Percentiles rank a stretch among this genome's conserved stretches.
These are phyloP conservation scores for Wiebesia pumilae DNA, from an alignment of 1,140 invertebrate species.

Conservation along the genomic window DNA sequence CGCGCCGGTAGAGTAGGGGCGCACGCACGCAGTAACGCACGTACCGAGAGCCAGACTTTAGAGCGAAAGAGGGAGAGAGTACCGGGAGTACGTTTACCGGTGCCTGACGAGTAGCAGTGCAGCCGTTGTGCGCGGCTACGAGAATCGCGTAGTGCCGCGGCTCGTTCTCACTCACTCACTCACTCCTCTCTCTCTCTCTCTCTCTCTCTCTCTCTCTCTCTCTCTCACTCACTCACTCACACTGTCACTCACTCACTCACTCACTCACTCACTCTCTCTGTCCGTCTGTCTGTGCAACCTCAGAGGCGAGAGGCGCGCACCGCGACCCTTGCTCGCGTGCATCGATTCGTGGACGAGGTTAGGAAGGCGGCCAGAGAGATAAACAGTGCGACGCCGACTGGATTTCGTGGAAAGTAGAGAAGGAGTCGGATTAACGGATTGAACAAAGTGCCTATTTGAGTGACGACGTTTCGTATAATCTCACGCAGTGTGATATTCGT, in stretches of 20 bases:
- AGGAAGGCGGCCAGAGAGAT: not conserved
- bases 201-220: too few species aligned
- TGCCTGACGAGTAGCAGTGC: too few species aligned
- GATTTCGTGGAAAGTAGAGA: not conserved
- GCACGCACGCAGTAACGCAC: not conserved
- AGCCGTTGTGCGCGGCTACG: too few species aligned
- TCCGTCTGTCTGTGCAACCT: too few species aligned
- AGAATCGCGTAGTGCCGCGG: too few species aligned
- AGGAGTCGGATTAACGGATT: too few species aligned
- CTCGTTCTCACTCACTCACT: too few species aligned
- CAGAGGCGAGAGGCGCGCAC: not conserved
- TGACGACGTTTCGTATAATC: not conserved
- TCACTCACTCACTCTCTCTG: too few species aligned
- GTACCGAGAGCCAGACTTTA: not conserved
- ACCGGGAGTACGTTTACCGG: not conserved
- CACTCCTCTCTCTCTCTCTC: too few species aligned
- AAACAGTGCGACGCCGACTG: conserved; percentile 11
- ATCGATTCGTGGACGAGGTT: not conserved
- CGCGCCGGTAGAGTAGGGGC: not conserved
- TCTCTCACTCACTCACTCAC: too few species aligned
- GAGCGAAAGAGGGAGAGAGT: not conserved
- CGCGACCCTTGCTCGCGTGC: too few species aligned
- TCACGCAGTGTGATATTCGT: not conserved
- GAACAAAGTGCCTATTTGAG: not conserved
- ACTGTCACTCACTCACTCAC: too few species aligned